Conservation (phyloP, 2,888 invertebrate species). For the Apoderus coryli region DNA sequence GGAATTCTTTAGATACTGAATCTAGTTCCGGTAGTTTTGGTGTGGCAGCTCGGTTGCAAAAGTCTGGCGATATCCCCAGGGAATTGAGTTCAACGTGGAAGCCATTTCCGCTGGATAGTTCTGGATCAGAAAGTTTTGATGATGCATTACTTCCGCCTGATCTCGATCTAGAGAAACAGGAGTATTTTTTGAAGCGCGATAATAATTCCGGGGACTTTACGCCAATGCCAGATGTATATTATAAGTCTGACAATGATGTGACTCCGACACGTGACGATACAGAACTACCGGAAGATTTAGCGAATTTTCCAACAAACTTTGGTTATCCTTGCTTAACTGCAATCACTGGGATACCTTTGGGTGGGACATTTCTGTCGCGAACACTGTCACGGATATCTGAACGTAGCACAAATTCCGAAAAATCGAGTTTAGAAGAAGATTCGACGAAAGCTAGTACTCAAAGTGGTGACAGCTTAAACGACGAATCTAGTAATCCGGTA, state of each 20-base stretch:
- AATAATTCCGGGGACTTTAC: conserved; percentile 26
- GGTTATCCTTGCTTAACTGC: conserved; percentile 51
- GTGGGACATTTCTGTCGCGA: conserved; percentile 58
- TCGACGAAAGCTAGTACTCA: conserved; percentile 74
- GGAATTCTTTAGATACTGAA: conserved; percentile 59
- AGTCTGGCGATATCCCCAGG: conserved; percentile 42
- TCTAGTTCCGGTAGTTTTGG: conserved; percentile 62
- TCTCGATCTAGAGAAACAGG: conserved; percentile 38
- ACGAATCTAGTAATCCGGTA: conserved; percentile 77
- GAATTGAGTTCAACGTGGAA: conserved; percentile 71
- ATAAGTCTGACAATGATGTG: conserved; percentile 34
- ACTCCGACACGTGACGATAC: conserved; percentile 46
- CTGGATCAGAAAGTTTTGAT: conserved; percentile 73
- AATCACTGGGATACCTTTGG: conserved; percentile 48
- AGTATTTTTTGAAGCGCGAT: conserved; percentile 31
- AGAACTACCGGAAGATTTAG: conserved; percentile 60
- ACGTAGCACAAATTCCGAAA: conserved; percentile 76
- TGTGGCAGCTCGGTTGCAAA: conserved; percentile 42
- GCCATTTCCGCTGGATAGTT: conserved; percentile 71
- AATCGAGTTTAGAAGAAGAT: conserved; percentile 74
- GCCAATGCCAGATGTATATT: conserved; percentile 26
- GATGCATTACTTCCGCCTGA: conserved; percentile 71
- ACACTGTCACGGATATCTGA: conserved; percentile 79
- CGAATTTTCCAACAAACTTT: conserved; percentile 61
- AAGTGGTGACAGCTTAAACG: conserved; percentile 71